Base-by-base conservation (phyloP, 2,797 vertebrate genomes). In the Falco rusticolus region DNA sequence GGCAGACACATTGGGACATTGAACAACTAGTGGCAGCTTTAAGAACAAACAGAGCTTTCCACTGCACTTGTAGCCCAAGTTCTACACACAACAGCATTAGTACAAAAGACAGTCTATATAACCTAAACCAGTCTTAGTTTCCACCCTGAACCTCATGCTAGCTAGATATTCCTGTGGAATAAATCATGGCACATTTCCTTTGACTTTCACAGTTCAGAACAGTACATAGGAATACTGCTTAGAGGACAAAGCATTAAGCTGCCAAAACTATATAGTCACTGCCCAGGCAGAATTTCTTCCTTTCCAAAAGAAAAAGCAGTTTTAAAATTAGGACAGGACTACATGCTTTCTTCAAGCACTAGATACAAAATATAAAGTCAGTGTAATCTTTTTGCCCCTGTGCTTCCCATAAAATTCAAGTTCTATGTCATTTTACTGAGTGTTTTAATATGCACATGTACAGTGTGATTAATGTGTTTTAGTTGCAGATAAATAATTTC, bases 1-100 rank as follows among this genome's bases (percentile, higher is more conserved):
- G 91, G 45, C 85, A 94, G 89, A 77, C 57, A 12, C 1, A 4
- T 8, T 61, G 43, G 37, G 48, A 61, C 76, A 94, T 18, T 88
- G 85, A 94, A 88, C 87, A 89, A 34, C 93, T 72, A 82, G 48
- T 5, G 14, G 22, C 10, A 90, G 34, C 39, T 77, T 72, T 48
- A 80, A 90, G 59, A 66, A 77, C 37, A 81, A 81, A 47, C 12
- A 80, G 22, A 94, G 74, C 20, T 59, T 82, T 16, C 29, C 39
- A 41, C 0, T 31, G n/a, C 4, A 45, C 21, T 59, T 31, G 10
- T 3, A 54, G 26, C 11, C 13, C 0, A 0, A 75, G 53, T n/a
- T 31, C 34, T 50, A 25, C 6, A 56, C 11, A 4, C 0, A 1
- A 51, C 25, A 88, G 18, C 61, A 60, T 12, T 16, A 43, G 21